A percentile compares a stretch with the other conserved stretches of the same genome.
These are phyloP conservation scores for Taurulus bubalis DNA, from an alignment of 2,113 vertebrate genomes.

Conservation along the genomic window DNA sequence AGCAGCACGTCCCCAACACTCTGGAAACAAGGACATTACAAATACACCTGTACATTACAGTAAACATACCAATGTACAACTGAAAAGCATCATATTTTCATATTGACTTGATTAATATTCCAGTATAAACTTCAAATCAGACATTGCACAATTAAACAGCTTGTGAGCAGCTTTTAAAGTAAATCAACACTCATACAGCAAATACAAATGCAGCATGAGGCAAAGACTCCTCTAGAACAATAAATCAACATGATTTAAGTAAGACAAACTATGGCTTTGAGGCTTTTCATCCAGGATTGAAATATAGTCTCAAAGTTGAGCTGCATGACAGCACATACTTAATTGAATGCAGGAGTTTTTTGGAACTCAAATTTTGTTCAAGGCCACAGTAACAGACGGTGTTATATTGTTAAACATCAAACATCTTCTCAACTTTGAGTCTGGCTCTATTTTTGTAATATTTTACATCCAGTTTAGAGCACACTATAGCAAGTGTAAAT, in stretches of 20 bases:
- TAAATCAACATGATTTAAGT: slow-evolving; percentile 48
- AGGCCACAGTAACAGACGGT: not conserved
- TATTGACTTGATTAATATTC: not conserved
- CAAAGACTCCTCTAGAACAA: slow-evolving; percentile 20
- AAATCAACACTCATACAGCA: slow-evolving; percentile 41
- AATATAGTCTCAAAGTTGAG: not conserved
- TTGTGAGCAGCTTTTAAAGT: slow-evolving; percentile 7
- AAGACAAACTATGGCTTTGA: slow-evolving; percentile 25
- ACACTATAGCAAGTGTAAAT: not conserved
- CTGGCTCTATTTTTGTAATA: not conserved
- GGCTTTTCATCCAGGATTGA: not conserved
- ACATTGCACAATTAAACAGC: not conserved
- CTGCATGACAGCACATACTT: not conserved
- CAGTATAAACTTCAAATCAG: not conserved
- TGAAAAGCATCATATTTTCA: not conserved
- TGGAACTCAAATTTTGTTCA: not conserved
- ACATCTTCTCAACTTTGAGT: not conserved
- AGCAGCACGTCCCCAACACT: slow-evolving; percentile 96
- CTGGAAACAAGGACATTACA: slow-evolving; percentile 76
- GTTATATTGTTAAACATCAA: not conserved
- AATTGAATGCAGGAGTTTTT: not conserved
- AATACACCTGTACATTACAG: not conserved
- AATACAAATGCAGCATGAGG: slow-evolving; percentile 43
- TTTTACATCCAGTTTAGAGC: not conserved
- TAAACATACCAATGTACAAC: not conserved